phyloP scores from a whole-genome alignment of 30 jellyfish, hydroid and myxozoan species.

The Turritopsis dohrnii region DNA sequence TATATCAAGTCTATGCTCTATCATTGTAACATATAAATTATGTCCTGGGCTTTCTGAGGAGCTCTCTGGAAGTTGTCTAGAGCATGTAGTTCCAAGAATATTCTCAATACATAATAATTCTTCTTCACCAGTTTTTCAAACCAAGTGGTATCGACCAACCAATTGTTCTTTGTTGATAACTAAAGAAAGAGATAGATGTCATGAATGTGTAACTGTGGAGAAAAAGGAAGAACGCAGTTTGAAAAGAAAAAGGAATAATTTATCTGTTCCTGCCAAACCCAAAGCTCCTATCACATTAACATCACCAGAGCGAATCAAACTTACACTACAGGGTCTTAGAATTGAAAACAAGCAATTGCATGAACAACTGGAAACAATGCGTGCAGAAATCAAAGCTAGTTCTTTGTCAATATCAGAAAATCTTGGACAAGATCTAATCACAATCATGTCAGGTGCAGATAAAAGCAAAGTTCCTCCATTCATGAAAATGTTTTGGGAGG shows the following conservation, averaged over 20 bases:
- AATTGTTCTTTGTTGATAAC: not conserved
- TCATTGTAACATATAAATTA: not conserved
- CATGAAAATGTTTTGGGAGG: too few relatives aligned
- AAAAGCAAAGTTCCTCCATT: too few relatives aligned
- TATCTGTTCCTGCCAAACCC: too few relatives aligned
- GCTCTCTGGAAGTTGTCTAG: not conserved
- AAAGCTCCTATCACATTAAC: not conserved
- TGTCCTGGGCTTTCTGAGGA: not conserved
- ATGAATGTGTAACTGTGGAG: not conserved
- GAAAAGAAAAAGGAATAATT: not conserved
- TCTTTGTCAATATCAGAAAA: not conserved
- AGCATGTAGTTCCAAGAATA: not conserved
- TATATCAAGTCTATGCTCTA: not conserved
- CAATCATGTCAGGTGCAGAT: too few relatives aligned
- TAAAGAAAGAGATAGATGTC: not conserved
- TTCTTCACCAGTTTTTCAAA: not conserved
- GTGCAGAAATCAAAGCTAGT: not conserved
- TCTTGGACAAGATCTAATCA: not conserved
- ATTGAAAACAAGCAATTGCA: not conserved
- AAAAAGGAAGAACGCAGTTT: not conserved
- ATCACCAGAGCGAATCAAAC: not conserved
- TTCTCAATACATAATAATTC: too few relatives aligned
- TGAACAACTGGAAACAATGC: not conserved
- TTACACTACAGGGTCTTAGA: not conserved
- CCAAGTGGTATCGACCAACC: not conserved